Base-by-base conservation (phyloP, 2,113 vertebrate genomes). In the Sakesphorus luctuosus region DNA sequence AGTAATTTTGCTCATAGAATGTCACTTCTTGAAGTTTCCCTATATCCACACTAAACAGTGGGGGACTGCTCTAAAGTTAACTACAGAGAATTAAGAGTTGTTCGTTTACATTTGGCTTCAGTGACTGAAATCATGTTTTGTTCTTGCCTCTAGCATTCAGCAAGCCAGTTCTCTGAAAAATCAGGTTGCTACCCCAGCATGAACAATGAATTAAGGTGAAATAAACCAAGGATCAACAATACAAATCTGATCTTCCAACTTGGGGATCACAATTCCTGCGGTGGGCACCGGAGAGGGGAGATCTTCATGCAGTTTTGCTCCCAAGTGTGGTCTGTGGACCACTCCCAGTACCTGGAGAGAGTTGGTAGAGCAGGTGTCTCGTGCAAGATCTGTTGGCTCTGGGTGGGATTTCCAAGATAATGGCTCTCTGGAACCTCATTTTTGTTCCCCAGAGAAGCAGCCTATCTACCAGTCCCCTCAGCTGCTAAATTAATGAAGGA, bases 231-330 rank as follows among this genome's bases (percentile, higher is more conserved):
- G 35, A 50, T 6, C 9, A 84, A 8, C 47, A 66, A 19, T 6
- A 43, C 17, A 59, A 86, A 81, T 26, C 20, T 35, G 24, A 24
- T 61, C 21, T 59, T 47, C 50, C 17, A 53, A 2, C 16, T 40
- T 1, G 1, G 7, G 28, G n/a, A 49, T 44, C 59, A 24, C 17
- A 69, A 5, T 77, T 65, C 8, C 29, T 66, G 7, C 0, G 0
- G 13, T 46, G n/a, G 18, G 4, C 5, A 40, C 18, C 4, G 25
- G 18, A 79, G 9, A 4, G 17, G 7, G 61, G 40, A 36, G 12
- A 56, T 36, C 46, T 73, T 55, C 23, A 43, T 21, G 16, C 11
- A n/a, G 28, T 55, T 55, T 53, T 67, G 18, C 35, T 86, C 59
- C 26, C 40, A 44, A 23, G 18, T 1, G 0, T 55, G n/a, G 16